Evolutionary conservation across 2,113 vertebrate species (phyloP).

Genomic region (Anolis carolinensis): DNA sequence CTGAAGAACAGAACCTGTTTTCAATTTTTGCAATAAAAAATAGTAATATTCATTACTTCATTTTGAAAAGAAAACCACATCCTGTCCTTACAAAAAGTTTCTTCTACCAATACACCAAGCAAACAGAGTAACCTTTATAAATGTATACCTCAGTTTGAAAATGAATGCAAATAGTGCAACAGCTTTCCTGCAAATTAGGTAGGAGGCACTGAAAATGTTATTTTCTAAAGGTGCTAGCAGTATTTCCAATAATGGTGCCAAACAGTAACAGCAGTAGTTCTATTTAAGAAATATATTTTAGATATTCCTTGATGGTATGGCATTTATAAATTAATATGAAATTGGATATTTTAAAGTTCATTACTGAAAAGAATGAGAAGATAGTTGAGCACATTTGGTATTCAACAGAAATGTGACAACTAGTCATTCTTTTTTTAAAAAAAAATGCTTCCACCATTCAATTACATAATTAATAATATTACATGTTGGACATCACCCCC

Average conservation of each 20-base stretch:
- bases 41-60: neutral
- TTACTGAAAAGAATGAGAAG: neutral
- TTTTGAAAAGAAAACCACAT: neutral
- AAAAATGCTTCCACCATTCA: neutral
- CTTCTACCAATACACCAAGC: neutral
- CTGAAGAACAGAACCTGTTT: neutral
- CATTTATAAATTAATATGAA: constrained; percentile 8
- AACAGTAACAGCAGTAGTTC: rapidly evolving
- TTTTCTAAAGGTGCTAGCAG: neutral
- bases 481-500: neutral
- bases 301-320: neutral
- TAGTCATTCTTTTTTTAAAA: neutral
- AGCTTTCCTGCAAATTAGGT: neutral
- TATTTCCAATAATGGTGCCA: neutral
- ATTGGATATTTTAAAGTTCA: neutral
- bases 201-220: neutral
- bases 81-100: neutral
- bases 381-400: neutral
- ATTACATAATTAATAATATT: neutral
- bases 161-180: neutral
- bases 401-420: neutral
- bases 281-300: neutral
- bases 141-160: neutral
- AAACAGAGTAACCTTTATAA: neutral
- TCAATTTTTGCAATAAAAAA: neutral